Evolutionary conservation across 2,888 invertebrate genomes (phyloP).

Genomic region (Protonemura montana): DNA sequence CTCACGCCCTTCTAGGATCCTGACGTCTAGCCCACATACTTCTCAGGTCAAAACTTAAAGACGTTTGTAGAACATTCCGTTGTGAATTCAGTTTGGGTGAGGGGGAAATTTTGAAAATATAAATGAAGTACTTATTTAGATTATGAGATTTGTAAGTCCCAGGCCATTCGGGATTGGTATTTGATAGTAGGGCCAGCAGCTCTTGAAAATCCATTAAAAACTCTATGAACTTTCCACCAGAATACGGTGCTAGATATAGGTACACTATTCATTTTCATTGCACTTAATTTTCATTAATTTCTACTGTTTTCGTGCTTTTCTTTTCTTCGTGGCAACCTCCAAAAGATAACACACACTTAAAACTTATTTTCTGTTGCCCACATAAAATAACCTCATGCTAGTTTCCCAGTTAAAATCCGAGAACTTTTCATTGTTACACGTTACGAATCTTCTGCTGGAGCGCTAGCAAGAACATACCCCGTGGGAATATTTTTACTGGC

Average conservation of each 20-base stretch:
- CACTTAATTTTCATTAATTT: neutral
- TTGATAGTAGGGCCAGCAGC: no score
- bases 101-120: no score
- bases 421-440: neutral
- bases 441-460: neutral
- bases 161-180: no score
- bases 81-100: no score
- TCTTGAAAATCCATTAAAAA: no score
- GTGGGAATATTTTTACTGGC: conserved; percentile 7
- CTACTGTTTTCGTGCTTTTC: no score
- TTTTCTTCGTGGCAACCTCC: neutral
- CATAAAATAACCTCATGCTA: neutral
- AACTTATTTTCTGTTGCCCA: conserved; percentile 5
- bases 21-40: neutral
- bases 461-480: neutral
- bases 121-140: no score
- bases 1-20: neutral
- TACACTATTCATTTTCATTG: neutral
- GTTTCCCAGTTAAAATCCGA: neutral
- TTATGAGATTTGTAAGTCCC: no score
- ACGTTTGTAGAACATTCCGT: no score
- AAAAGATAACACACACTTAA: neutral
- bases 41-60: no score
- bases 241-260: no score
- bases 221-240: no score